These are phyloP conservation scores for Drosophila lini DNA, from an alignment of 1,140 invertebrate species.

Conservation along the genomic window DNA sequence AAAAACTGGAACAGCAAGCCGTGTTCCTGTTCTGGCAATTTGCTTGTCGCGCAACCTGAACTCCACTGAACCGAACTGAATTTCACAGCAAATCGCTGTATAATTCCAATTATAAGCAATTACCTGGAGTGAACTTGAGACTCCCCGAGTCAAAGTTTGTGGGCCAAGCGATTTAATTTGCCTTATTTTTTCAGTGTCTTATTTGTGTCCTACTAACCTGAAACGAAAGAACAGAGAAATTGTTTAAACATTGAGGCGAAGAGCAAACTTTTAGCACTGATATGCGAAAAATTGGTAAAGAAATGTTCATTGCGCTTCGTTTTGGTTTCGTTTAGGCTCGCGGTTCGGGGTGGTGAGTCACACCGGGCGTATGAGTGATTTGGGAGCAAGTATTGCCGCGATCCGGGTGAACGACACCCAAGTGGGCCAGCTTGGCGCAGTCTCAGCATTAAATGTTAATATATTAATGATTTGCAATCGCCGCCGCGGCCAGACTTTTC, in stretches of 20 bases:
- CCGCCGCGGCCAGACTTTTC: constrained; percentile 54
- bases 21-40: constrained; percentile 53
- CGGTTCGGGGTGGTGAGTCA: constrained; percentile 34
- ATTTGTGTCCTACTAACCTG: constrained; percentile 66
- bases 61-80: constrained; percentile 54
- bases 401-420: constrained; percentile 64
- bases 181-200: constrained; percentile 6
- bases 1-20: constrained; percentile 59
- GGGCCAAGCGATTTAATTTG: constrained; percentile 20
- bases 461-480: constrained; percentile 73
- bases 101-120: constrained; percentile 77
- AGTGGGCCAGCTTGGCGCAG: constrained; percentile 46
- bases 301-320: constrained; percentile 12
- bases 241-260: constrained; percentile 36
- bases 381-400: constrained; percentile 5
- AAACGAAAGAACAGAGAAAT: constrained; percentile 63
- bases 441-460: constrained; percentile 66
- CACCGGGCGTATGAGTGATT: constrained; percentile 57
- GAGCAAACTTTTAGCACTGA: constrained; percentile 59
- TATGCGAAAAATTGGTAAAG: constrained; percentile 59
- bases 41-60: constrained; percentile 44
- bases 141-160: constrained; percentile 58
- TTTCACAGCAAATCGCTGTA: constrained; percentile 74
- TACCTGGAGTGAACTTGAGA: constrained; percentile 58
- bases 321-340: constrained; percentile 26